Conservation (phyloP, 2,797 vertebrate species). For the Phoebastria nigripes region DNA sequence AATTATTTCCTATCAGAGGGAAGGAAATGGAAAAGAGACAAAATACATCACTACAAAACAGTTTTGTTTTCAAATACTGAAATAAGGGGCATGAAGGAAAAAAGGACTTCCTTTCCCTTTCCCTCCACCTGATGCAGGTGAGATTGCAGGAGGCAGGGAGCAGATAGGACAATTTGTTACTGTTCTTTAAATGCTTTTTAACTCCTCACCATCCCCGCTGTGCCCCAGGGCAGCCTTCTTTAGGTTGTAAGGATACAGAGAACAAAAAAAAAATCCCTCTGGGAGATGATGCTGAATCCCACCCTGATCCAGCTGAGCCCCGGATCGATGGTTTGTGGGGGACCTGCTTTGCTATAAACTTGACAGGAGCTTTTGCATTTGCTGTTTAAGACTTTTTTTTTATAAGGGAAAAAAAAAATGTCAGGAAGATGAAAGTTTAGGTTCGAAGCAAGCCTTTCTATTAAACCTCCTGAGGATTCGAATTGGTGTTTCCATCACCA, state of each 20-base stretch:
- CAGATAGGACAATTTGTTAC: background rate
- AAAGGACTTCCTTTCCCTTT: background rate
- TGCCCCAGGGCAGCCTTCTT: background rate
- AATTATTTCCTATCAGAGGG: background rate
- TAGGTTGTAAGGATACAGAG: background rate
- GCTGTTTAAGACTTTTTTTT: background rate
- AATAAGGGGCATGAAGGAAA: background rate
- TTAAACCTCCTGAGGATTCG: background rate
- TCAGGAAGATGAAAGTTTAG: background rate
- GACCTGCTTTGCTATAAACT: background rate
- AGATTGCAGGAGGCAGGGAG: background rate
- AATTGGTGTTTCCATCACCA: background rate
- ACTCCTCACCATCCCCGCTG: background rate
- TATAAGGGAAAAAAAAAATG: background rate
- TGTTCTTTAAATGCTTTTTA: background rate
- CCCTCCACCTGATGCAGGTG: background rate
- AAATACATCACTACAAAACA: background rate
- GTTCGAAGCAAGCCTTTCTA: background rate
- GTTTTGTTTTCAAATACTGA: background rate
- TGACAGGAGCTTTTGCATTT: background rate
- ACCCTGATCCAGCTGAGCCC: background rate
- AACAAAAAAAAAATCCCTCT: background rate
- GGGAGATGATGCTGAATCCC: background rate
- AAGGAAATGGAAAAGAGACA: background rate
- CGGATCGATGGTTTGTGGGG: background rate